Base-by-base conservation (phyloP, 2,888 invertebrate genomes). In the Entomobrya multifasciata region DNA sequence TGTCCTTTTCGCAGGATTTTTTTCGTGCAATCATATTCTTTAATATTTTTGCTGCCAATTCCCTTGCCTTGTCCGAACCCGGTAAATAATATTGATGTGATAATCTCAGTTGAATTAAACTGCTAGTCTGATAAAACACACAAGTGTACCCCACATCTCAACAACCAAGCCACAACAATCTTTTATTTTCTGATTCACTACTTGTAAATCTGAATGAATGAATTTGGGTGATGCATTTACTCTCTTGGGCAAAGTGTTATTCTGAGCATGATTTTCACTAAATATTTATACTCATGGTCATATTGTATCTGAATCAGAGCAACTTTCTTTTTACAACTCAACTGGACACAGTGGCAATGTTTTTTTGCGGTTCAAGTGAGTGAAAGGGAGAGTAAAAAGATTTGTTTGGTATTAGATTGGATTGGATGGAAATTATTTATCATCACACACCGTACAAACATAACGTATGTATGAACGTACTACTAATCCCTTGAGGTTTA, bases 381-480 rank as follows among this genome's bases (percentile, higher is more conserved):
- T 4, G 36, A 36, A 36, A 62, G 65, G 57, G 76, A 80, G 80
- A 65, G 65, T 57, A 84, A 84, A 36, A 86, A 82, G 72, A 81
- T 80, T 86, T 80, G 76, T 76, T 86, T 60, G 74, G 76, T 81
- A 86, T 87, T 84, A 74, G 57, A 79, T 79, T 72, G 79, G 83
- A 87, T 87, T 87, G 79, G 79, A 79, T 84, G 55, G 83, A 87
- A 87, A 87, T 87, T 87, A 87, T 87, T 87, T 87, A 87, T 87
- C 36, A 36, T 36, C 79, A 79, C 79, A 65, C 78, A 74, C 74
- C 70, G 62, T 84, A 74, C 72, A 52, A 47, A 52, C 27, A 67
- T 67, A 67, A 67, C 72, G 72, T 36, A 72, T 72, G 47, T 72
- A 30, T 30, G 47, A 72, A 52, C 83, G 80, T 80, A 55, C 77